Evolutionary conservation across 35 echinoderm and acorn worm species (phyloP), one percentile per base, ranked within the genome.

Genomic region (Stichopus chloronotus): DNA sequence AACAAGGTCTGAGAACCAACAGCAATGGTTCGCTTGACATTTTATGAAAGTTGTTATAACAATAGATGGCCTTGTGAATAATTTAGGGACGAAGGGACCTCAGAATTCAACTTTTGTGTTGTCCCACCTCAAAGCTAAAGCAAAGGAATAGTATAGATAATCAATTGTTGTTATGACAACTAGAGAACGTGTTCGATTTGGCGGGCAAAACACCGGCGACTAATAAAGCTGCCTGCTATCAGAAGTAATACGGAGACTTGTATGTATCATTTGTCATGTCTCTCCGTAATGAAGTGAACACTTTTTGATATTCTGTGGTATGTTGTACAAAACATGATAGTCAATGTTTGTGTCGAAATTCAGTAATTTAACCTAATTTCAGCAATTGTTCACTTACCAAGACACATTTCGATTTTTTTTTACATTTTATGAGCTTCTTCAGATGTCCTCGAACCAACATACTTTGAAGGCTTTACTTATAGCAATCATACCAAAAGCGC

Each of bases 181-280:
- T 58, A 58, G 55, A 85, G 82, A 85, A 85, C 82, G 82, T 85
- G 82, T 85, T 85, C 82, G 55, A 85, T 85, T 85, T 85, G 82
- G 82, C 82, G 82, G 82, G 82, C 82, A 85, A 85, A 85, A 85
- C 5, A 57, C 55, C 82, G 55, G 55, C 82, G 57, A 85, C 82
- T 85, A 85, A 85, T 85, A 58, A 85, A 85, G 55, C 69, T 20
- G 7, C 82, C 58, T 58, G 56, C 82, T 56, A 21, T 85, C 57
- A 23, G 20, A 2, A 58, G 58, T 24, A 85, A 56, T 85, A 85
- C 82, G 82, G 82, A 21, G 57, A 58, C 82, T 58, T 58, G 14
- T 85, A 58, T 20, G 55, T 85, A 58, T 6, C 82, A 58, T 85
- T 58, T n/a, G 13, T 59, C 21, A 58, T n/a, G 5, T 20, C 82